A percentile compares a stretch with the other conserved stretches of the same genome.
phyloP scores from a whole-genome alignment of 2,797 vertebrate genomes.

The Botia almorhae region DNA sequence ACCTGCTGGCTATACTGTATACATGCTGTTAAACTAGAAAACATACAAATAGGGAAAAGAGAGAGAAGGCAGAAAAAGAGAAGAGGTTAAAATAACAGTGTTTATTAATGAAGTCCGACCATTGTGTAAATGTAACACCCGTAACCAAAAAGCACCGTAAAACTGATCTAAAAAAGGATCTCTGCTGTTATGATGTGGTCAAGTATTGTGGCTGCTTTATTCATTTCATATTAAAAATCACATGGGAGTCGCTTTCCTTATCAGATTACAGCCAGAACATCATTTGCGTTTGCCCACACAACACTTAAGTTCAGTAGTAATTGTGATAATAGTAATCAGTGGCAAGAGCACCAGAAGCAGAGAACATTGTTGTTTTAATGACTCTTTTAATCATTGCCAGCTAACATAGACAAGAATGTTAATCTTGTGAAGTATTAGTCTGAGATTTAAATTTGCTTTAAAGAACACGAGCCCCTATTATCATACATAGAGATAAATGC shows the following conservation, averaged over 20 bases:
- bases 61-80: constrained; percentile 2
- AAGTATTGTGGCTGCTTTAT: neutral
- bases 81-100: constrained; percentile 24
- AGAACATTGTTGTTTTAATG: neutral
- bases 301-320: neutral
- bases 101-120: constrained; percentile 31
- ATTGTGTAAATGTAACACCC: constrained; percentile 12
- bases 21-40: constrained; percentile 25
- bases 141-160: neutral
- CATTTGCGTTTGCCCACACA: neutral
- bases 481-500: neutral
- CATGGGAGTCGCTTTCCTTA: neutral
- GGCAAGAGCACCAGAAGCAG: too few species aligned
- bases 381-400: neutral
- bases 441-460: neutral
- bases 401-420: neutral
- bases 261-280: neutral
- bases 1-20: constrained; percentile 38
- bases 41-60: neutral
- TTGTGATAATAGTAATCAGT: too few species aligned
- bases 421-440: constrained; percentile 6
- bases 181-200: neutral
- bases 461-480: constrained; percentile 14
- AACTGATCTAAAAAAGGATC: neutral
- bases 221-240: neutral